Base-by-base conservation (phyloP, 2,113 vertebrate species). In the Barnardius zonarius region DNA sequence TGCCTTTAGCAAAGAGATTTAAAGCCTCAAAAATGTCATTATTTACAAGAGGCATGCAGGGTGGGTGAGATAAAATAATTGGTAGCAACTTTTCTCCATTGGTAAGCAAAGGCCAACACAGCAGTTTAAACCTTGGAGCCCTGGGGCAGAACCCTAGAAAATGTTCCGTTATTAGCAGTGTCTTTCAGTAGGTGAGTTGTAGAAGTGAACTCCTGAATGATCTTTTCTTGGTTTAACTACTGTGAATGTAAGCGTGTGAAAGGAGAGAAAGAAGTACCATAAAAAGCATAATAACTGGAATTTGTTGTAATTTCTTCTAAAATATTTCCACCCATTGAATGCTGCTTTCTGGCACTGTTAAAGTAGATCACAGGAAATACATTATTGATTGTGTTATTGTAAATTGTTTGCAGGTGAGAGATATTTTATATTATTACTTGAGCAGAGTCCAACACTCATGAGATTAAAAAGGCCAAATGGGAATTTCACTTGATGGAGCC, bases 1-100 rank as follows among this genome's bases (percentile, higher is more conserved):
- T 81, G 91, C 91, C 88, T 91, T 94, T 77, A 91, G 91, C 91
- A 93, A 91, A 51, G 68, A 91, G 88, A 93, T 83, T 92, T 86
- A 88, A 88, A 88, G 19, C 86, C 76, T 95, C 31, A 81, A 49
- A 92, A 93, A 88, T 94, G 83, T 91, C 61, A 86, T 93, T 88
- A 88, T 72, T 51, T 64, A 80, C 83, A 96, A 94, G 86, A 97
- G 77, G 59, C 35, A 5, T 78, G 83, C 92, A 81, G 92, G 92
- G 83, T 88, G 46, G 59, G 33, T 57, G 73, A 86, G 88, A 92
- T 91, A 86, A 92, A 95, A 93, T 95, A 93, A 92, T 88, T 94
- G 92, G 68, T 86, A 84, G 80, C 80, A 94, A 93, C 86, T 75
- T 94, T 92, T 94, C 80, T 92, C 69, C 30, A 19, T 74, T 78